Percentiles rank a stretch among this genome's conserved stretches.
phyloP scores from a whole-genome alignment of 2,888 invertebrate species.

The Scaptomyza parva region DNA sequence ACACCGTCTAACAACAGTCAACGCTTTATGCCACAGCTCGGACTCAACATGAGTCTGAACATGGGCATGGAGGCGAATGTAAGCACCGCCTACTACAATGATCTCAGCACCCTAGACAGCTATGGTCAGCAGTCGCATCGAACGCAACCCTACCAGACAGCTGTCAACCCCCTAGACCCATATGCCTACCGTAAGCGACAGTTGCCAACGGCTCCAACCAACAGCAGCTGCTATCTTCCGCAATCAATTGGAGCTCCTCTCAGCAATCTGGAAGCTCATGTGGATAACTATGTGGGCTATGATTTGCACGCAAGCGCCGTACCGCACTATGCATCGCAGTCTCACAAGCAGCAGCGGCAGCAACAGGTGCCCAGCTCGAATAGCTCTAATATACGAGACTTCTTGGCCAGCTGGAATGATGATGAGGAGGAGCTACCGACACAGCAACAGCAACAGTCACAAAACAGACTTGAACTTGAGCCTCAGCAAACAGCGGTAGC shows the following conservation, averaged over 20 bases:
- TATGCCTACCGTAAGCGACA: constrained; percentile 68
- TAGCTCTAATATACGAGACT: constrained; percentile 83
- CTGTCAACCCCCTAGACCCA: constrained; percentile 49
- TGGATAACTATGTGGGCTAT: constrained; percentile 65
- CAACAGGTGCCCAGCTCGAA: constrained; percentile 45
- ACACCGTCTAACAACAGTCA: constrained; percentile 29
- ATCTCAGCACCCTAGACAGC: constrained; percentile 71
- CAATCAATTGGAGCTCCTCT: constrained; percentile 42
- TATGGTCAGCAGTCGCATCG: constrained; percentile 61
- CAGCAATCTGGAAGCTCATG: constrained; percentile 59
- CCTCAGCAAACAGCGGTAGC: constrained; percentile 35
- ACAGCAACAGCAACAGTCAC: constrained; percentile 3
- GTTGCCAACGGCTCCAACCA: constrained; percentile 22
- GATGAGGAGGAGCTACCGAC: constrained; percentile 82
- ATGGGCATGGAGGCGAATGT: constrained; percentile 48
- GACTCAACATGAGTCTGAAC: constrained; percentile 37
- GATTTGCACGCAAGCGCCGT: constrained; percentile 47
- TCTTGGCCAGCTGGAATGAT: constrained; percentile 84
- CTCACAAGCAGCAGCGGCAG: constrained; percentile 17
- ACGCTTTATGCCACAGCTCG: constrained; percentile 43
- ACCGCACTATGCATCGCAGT: constrained; percentile 12
- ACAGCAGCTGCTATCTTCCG: constrained; percentile 53
- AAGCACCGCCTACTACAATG: constrained; percentile 70
- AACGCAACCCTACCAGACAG: constrained; percentile 31
- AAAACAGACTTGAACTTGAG: constrained; percentile 14